Evolutionary conservation across 2,797 vertebrate species (phyloP).

Genomic region (Aulostomus chinensis): DNA sequence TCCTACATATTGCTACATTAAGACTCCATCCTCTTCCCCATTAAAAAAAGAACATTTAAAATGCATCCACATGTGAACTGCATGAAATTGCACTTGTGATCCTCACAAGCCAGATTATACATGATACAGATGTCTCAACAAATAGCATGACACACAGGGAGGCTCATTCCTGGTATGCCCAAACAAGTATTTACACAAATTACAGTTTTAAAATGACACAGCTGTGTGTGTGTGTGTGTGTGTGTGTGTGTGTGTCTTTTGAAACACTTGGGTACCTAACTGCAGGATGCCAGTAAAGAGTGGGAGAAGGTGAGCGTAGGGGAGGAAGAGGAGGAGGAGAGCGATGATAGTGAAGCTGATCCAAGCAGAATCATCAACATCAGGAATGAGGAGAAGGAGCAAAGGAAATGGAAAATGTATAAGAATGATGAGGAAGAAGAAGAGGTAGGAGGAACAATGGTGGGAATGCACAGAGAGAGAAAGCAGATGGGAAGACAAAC

Average conservation of each 20-base stretch:
- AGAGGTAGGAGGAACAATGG: not conserved
- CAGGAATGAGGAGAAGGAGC: constrained; percentile 2
- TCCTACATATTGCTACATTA: too few relatives aligned
- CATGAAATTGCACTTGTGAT: constrained; percentile 1
- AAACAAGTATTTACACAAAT: constrained; percentile 22
- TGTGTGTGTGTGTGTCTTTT: not conserved
- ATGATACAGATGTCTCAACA: constrained; percentile 32
- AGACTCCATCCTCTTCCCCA: too few relatives aligned
- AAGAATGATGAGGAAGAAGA: constrained; percentile 8
- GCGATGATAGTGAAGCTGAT: constrained; percentile 14
- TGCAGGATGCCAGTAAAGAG: too few relatives aligned
- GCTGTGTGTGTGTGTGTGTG: constrained; percentile 28
- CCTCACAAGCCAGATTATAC: constrained; percentile 17
- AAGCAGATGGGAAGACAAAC: constrained; percentile 8
- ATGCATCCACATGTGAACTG: too few relatives aligned
- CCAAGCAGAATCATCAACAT: constrained; percentile 34
- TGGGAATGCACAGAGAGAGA: not conserved
- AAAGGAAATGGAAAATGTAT: constrained; percentile 6
- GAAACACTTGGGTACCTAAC: too few relatives aligned
- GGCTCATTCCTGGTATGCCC: constrained; percentile 17
- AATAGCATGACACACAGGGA: constrained; percentile 36
- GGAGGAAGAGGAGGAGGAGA: constrained; percentile 7
- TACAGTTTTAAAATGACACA: constrained; percentile 43
- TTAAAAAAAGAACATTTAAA: too few relatives aligned
- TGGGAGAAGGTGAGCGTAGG: too few relatives aligned